Evolutionary conservation across 2,113 vertebrate genomes (phyloP).

Genomic region (Tragulus kanchil): DNA sequence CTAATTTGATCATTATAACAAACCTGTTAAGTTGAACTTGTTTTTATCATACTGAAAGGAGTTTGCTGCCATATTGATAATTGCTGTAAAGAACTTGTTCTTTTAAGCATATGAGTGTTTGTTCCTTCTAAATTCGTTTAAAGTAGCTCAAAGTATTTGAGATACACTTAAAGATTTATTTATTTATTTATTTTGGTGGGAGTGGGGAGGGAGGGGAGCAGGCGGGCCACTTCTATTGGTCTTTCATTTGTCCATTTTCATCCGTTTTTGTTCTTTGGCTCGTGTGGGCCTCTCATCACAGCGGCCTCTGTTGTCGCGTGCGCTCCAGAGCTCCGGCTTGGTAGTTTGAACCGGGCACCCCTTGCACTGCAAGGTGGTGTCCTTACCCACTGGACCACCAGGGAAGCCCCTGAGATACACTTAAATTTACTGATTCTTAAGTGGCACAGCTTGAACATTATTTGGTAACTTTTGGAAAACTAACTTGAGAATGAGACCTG

Average conservation of each 20-base stretch:
- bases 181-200: too few relatives aligned
- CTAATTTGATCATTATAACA: constrained; percentile 26
- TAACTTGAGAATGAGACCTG: constrained; percentile 35
- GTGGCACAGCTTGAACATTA: neutral
- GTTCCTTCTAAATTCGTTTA: constrained; percentile 31
- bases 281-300: too few relatives aligned
- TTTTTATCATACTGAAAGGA: constrained; percentile 53
- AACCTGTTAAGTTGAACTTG: constrained; percentile 29
- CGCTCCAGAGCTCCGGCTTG: too few relatives aligned
- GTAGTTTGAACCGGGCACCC: too few relatives aligned
- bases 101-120: constrained; percentile 57
- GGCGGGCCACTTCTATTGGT: too few relatives aligned
- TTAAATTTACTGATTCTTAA: constrained; percentile 25
- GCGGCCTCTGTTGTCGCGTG: too few relatives aligned
- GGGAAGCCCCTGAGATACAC: neutral
- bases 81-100: constrained; percentile 46
- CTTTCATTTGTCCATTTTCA: too few relatives aligned
- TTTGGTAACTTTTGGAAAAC: constrained; percentile 49
- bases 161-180: neutral
- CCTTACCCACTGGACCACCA: too few relatives aligned
- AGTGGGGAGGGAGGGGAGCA: too few relatives aligned
- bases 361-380: too few relatives aligned
- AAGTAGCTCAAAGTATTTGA: constrained; percentile 29
- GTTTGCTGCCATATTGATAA: constrained; percentile 21
- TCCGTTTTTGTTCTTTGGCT: too few relatives aligned